Evolutionary conservation across 2,113 vertebrate genomes (phyloP).

Genomic region (Alosa alosa): DNA sequence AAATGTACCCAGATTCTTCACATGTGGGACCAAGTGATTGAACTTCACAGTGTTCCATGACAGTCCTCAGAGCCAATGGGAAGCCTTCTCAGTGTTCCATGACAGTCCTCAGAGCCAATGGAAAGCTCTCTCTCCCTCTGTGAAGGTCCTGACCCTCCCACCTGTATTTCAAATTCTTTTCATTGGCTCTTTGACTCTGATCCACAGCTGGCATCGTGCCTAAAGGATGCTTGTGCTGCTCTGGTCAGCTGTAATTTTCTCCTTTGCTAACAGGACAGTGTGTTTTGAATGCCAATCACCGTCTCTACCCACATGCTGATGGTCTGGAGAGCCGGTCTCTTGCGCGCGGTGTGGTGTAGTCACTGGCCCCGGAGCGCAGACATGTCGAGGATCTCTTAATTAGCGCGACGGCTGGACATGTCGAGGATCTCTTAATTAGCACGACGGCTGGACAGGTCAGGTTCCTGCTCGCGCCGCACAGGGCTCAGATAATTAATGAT

Average conservation of each 20-base stretch:
- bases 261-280: not conserved
- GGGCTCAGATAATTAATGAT: conserved; percentile 1
- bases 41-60: no score
- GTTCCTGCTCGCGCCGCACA: not conserved
- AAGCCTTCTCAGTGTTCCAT: not conserved
- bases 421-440: conserved; percentile 1
- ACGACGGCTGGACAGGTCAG: not conserved
- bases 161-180: not conserved
- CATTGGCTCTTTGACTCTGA: not conserved
- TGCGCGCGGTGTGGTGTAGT: not conserved
- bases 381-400: not conserved
- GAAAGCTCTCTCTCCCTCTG: not conserved
- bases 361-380: not conserved
- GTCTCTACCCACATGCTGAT: not conserved
- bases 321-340: not conserved
- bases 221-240: not conserved
- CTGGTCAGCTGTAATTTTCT: not conserved
- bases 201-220: not conserved
- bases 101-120: no score
- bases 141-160: not conserved
- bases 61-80: no score
- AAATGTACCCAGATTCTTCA: no score
- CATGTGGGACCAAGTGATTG: no score
- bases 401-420: not conserved
- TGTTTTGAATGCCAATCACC: not conserved